Evolutionary conservation across 2,888 invertebrate species (phyloP).

Genomic region (Drosophila eohydei): DNA sequence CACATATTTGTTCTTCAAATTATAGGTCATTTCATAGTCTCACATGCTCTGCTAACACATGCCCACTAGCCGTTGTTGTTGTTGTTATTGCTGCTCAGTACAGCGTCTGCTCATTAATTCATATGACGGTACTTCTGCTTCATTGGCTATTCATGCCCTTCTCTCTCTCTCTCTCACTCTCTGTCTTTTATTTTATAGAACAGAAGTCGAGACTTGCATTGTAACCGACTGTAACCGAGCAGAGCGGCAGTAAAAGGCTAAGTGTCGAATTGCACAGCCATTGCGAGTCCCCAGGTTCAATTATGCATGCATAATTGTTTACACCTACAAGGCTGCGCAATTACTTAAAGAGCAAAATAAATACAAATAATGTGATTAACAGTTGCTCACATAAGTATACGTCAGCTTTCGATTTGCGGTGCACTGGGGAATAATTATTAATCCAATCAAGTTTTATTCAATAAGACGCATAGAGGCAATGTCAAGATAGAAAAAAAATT

Average conservation of each 20-base stretch:
- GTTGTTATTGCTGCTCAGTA: slow-evolving; percentile 31
- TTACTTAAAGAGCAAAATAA: slow-evolving; percentile 23
- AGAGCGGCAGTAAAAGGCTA: slow-evolving; percentile 51
- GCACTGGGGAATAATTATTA: background rate
- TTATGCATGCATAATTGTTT: slow-evolving; percentile 74
- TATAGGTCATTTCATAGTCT: background rate
- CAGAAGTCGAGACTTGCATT: slow-evolving; percentile 5
- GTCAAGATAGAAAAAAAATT: background rate
- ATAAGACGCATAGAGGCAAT: background rate
- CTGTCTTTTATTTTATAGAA: slow-evolving; percentile 11
- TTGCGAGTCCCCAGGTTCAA: slow-evolving; percentile 38
- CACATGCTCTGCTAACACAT: background rate
- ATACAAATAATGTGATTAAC: slow-evolving; percentile 20
- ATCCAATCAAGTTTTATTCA: background rate
- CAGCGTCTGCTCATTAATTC: slow-evolving; percentile 70
- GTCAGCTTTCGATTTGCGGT: background rate
- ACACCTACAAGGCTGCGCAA: slow-evolving; percentile 24
- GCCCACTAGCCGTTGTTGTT: slow-evolving; percentile 17
- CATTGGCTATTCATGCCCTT: slow-evolving; percentile 65
- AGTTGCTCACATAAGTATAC: slow-evolving; percentile 11
- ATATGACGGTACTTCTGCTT: slow-evolving; percentile 72
- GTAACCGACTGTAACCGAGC: slow-evolving; percentile 10
- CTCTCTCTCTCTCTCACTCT: background rate
- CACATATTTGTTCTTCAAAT: no score
- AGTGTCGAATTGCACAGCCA: slow-evolving; percentile 69